Evolutionary conservation across 2,113 vertebrate species (phyloP).

Genomic region (Galeopterus variegatus): DNA sequence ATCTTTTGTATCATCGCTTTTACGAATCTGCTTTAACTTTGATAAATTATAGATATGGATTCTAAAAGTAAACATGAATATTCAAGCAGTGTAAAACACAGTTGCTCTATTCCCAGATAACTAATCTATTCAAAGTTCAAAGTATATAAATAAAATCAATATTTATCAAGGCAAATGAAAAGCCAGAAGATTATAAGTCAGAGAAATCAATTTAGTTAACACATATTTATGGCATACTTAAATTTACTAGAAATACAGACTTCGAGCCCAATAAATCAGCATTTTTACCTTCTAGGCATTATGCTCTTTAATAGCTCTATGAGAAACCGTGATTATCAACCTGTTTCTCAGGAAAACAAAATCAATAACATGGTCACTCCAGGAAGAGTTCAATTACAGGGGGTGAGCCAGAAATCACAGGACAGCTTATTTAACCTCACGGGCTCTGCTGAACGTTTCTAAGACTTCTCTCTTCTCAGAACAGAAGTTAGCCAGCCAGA

Average conservation of each 20-base stretch:
- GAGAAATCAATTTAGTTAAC: not conserved
- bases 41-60: not conserved
- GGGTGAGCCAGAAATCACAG: slow-evolving; percentile 27
- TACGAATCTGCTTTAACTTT: not conserved
- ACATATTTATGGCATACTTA: not conserved
- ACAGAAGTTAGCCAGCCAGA: slow-evolving; percentile 33
- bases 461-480: not conserved
- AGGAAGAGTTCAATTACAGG: not conserved
- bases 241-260: not conserved
- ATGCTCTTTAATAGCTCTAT: not conserved
- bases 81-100: not conserved
- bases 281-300: not conserved
- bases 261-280: not conserved
- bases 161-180: slow-evolving; percentile 27
- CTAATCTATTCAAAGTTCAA: not conserved
- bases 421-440: not conserved
- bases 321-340: not conserved
- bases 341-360: not conserved
- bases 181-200: slow-evolving; percentile 24
- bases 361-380: not conserved
- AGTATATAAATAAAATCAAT: slow-evolving; percentile 13
- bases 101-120: not conserved
- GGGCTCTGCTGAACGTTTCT: not conserved
- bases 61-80: slow-evolving; percentile 46
- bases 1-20: not conserved